Evolutionary conservation across 2,888 invertebrate genomes (phyloP).

Genomic region (Amphipyra tragopoginis): DNA sequence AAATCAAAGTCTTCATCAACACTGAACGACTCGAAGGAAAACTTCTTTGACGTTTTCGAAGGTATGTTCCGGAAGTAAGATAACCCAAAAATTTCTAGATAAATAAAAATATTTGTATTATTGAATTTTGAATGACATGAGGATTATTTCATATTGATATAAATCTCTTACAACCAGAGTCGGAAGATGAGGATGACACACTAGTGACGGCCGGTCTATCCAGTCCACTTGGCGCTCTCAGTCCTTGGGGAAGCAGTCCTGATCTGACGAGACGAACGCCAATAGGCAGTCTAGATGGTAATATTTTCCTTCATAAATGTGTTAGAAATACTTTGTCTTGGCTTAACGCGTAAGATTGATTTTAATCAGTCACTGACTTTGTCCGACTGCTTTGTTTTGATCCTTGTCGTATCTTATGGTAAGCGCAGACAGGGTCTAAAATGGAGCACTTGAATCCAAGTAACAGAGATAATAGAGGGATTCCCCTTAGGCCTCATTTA

Average conservation of each 20-base stretch:
- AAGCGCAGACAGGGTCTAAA: too few relatives aligned
- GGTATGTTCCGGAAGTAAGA: slow-evolving; percentile 62
- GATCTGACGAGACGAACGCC: slow-evolving; percentile 80
- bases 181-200: slow-evolving; percentile 85
- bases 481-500: too few relatives aligned
- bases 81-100: not conserved
- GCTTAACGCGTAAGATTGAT: too few relatives aligned
- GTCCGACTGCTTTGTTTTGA: too few relatives aligned
- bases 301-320: slow-evolving; percentile 3
- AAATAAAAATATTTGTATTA: too few relatives aligned
- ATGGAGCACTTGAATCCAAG: too few relatives aligned
- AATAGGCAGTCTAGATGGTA: slow-evolving; percentile 73
- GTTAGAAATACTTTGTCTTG: too few relatives aligned
- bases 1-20: slow-evolving; percentile 74
- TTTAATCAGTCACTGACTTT: too few relatives aligned
- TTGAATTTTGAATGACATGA: too few relatives aligned
- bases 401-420: too few relatives aligned
- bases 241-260: slow-evolving; percentile 85
- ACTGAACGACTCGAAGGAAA: slow-evolving; percentile 82
- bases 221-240: slow-evolving; percentile 84
- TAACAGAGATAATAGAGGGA: too few relatives aligned
- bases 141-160: not conserved
- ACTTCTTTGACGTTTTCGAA: slow-evolving; percentile 84
- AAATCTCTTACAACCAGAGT: slow-evolving; percentile 69
- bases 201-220: slow-evolving; percentile 82